Conservation (phyloP, 2,888 invertebrate genomes). For the Coremacera marginata region DNA sequence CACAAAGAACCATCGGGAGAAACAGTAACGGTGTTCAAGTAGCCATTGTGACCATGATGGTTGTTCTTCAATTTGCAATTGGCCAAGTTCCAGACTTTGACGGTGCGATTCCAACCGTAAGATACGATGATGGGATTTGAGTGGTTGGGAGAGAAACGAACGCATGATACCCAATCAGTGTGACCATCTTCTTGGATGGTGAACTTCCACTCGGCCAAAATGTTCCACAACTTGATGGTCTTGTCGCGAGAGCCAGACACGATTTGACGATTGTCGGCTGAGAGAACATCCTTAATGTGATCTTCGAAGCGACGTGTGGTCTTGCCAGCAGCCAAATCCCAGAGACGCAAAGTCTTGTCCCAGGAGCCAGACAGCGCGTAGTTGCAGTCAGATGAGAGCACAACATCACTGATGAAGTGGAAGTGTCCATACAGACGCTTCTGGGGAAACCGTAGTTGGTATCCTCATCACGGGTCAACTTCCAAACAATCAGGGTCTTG, state of each 20-base stretch:
- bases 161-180: conserved; percentile 99
- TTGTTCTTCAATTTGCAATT: conserved; percentile 99
- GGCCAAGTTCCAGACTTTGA: conserved; percentile 98
- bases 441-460: conserved; percentile 95
- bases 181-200: conserved; percentile 97
- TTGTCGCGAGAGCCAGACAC: conserved; percentile 99
- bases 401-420: conserved; percentile 99
- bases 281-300: conserved; percentile 99
- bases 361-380: conserved; percentile 99
- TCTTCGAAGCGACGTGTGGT: conserved; percentile 98
- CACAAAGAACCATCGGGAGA: conserved; percentile 99
- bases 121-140: conserved; percentile 99
- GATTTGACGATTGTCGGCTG: conserved; percentile 99
- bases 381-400: conserved; percentile 98
- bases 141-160: conserved; percentile 98
- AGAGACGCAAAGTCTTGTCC: conserved; percentile 99
- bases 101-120: conserved; percentile 97
- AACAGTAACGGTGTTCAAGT: conserved; percentile 98
- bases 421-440: conserved; percentile 97
- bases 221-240: conserved; percentile 99
- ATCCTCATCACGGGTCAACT: conserved; percentile 93
- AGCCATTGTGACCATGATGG: conserved; percentile 96
- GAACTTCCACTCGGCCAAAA: conserved; percentile 99
- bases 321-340: conserved; percentile 97
- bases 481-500: conserved; percentile 97